These are phyloP conservation scores for Nineta flava DNA, from an alignment of 2,888 invertebrate species.

Conservation along the genomic window DNA sequence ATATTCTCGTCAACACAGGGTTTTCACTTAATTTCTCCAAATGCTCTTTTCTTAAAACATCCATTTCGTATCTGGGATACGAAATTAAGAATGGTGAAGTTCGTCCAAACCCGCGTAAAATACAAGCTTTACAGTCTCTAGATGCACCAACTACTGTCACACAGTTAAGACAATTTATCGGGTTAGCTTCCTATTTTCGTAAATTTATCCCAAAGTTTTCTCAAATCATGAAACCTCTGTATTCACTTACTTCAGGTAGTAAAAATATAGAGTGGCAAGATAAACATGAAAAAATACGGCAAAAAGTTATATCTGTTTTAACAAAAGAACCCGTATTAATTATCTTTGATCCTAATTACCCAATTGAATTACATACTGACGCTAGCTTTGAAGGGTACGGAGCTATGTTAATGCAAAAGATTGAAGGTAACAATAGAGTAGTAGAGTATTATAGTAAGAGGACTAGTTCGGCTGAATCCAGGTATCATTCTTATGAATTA, in stretches of 20 bases:
- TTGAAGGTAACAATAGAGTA: constrained; percentile 1
- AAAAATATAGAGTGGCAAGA: too few relatives aligned
- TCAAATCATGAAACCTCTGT: too few relatives aligned
- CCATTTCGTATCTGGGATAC: constrained; percentile 17
- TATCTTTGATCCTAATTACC: too few relatives aligned
- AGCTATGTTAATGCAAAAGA: too few relatives aligned
- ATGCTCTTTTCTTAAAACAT: constrained; percentile 18
- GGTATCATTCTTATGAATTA: too few relatives aligned
- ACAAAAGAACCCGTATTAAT: too few relatives aligned
- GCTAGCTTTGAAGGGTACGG: too few relatives aligned
- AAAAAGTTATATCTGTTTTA: too few relatives aligned
- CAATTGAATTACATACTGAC: too few relatives aligned
- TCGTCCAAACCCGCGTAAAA: constrained; percentile 15
- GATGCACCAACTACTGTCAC: constrained; percentile 1
- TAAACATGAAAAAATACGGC: too few relatives aligned
- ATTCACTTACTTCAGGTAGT: too few relatives aligned
- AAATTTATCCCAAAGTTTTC: too few relatives aligned
- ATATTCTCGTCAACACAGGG: constrained; percentile 9
- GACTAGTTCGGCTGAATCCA: constrained; percentile 7
- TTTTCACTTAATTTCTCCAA: constrained; percentile 12
- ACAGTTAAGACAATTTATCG: constrained; percentile 8
- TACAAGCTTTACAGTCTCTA: constrained; percentile 9
- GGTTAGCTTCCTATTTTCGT: constrained; percentile 14
- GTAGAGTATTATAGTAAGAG: constrained; percentile 3
- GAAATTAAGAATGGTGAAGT: constrained; percentile 18